Percentiles rank a stretch among this genome's conserved stretches.
Evolutionary conservation across 2,113 vertebrate species (phyloP).

Genomic region (Dryoscopus gambensis): DNA sequence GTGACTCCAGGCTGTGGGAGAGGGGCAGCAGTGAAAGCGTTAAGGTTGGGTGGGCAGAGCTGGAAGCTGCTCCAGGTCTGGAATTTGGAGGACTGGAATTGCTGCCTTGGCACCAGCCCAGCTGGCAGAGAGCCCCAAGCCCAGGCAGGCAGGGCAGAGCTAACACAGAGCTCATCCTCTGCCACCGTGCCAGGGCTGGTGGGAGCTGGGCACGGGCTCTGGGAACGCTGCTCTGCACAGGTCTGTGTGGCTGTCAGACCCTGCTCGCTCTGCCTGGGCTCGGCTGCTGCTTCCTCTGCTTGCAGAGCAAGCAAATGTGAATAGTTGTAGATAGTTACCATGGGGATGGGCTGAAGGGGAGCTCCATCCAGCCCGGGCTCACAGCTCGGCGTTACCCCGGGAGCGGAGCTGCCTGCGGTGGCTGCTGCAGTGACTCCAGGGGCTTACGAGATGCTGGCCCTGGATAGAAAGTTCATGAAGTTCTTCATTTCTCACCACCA

Average conservation of each 20-base stretch:
- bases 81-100: conserved; percentile 44
- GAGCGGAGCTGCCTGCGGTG: background rate
- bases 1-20: fast-evolving
- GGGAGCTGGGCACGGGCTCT: background rate
- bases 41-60: background rate
- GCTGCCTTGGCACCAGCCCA: conserved; percentile 53
- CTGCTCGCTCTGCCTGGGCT: background rate
- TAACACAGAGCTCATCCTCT: background rate
- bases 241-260: background rate
- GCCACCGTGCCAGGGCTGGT: background rate
- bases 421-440: background rate
- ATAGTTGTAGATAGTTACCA: background rate
- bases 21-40: background rate
- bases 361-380: background rate
- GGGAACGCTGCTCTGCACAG: background rate
- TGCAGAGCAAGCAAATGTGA: background rate
- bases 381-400: fast-evolving
- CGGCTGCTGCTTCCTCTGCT: background rate
- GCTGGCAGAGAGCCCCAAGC: conserved; percentile 9
- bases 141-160: conserved; percentile 18
- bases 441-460: background rate
- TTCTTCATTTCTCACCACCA: background rate
- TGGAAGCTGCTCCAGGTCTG: background rate
- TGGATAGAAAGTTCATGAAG: background rate
- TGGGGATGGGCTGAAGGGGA: background rate